Evolutionary conservation across 2,797 vertebrate species (phyloP), one percentile per base, ranked within the genome.

Genomic region (Dallia pectoralis): DNA sequence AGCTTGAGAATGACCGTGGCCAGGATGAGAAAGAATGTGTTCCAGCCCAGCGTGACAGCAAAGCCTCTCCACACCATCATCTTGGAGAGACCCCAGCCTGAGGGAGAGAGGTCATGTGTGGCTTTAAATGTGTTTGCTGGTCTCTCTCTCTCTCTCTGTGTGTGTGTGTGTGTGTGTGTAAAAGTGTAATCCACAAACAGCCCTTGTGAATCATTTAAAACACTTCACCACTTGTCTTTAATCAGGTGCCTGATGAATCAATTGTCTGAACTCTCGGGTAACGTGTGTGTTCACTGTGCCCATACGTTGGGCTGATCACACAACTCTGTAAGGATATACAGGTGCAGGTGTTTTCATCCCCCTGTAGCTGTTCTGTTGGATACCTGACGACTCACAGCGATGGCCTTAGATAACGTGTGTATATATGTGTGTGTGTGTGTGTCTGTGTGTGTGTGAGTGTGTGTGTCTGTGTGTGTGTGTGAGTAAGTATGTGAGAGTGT

Each of bases 1-100:
- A 95, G 81, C 84, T 94, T 94, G 27, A 94, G 72, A 87, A 95
- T 94, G 85, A 94, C 76, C 0, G 92, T 95, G n/a, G 93, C 93
- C 77, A 94, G 78, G 81, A 94, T 79, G 73, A 95, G 81, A 86
- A 94, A 95, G 86, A 94, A 93, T 0, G 89, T 91, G 87, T 92
- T 95, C 93, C 94, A 94, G 64, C 91, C 93, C 30, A 95, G 77
- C 19, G 92, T 93, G 78, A 93, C 89, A 0, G 85, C 90, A 4
- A 95, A 94, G 59, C 93, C 93, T 70, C 92, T 85, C 94, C 93
- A 94, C 75, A 94, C 94, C 90, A 94, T 93, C 91, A 93, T 92
- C 22, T 48, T 86, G 8, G 89, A 83, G 71, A 95, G 44, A 78
- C 79, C 92, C 93, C 93, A 95, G 32, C 94, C 94, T 95, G 81